These are phyloP conservation scores for Hoplodrina blanda DNA, from an alignment of 2,888 invertebrate species.

Conservation along the genomic window DNA sequence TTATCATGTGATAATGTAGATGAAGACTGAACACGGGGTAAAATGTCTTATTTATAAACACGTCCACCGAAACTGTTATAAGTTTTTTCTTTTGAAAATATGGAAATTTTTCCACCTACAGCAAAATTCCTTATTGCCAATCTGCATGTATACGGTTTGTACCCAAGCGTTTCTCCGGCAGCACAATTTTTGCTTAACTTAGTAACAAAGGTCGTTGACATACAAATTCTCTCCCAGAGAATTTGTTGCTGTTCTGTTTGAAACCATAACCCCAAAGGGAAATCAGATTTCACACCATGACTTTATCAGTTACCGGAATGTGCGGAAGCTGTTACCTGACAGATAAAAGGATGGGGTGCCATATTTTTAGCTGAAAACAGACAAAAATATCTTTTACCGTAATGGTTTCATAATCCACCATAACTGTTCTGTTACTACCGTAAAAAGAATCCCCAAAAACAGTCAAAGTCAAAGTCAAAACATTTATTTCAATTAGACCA, in stretches of 20 bases:
- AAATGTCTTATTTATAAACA: not conserved
- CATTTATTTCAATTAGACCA: too few species aligned
- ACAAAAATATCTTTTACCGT: constrained; percentile 25
- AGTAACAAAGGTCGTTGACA: constrained; percentile 3
- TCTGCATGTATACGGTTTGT: not conserved
- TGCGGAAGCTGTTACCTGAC: constrained; percentile 11
- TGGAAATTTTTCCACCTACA: not conserved
- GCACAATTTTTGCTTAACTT: not conserved
- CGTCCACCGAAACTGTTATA: not conserved
- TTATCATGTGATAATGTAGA: too few species aligned
- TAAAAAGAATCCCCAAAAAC: constrained; percentile 49
- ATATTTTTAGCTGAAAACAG: constrained; percentile 31
- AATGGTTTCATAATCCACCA: constrained; percentile 46
- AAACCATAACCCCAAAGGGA: constrained; percentile 27
- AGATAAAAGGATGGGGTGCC: constrained; percentile 35
- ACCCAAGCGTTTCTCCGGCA: not conserved
- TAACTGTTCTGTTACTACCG: constrained; percentile 25
- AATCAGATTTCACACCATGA: constrained; percentile 40
- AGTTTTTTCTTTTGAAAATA: not conserved
- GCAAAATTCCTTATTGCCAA: not conserved
- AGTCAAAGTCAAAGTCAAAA: too few species aligned
- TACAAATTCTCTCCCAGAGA: constrained; percentile 20
- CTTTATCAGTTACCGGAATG: constrained; percentile 25
- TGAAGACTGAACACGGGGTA: too few species aligned
- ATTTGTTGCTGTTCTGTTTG: not conserved